A percentile compares a stretch with the other conserved stretches of the same genome.
Evolutionary conservation across 2,797 vertebrate species (phyloP).

Genomic region (Setipinna tenuifilis): DNA sequence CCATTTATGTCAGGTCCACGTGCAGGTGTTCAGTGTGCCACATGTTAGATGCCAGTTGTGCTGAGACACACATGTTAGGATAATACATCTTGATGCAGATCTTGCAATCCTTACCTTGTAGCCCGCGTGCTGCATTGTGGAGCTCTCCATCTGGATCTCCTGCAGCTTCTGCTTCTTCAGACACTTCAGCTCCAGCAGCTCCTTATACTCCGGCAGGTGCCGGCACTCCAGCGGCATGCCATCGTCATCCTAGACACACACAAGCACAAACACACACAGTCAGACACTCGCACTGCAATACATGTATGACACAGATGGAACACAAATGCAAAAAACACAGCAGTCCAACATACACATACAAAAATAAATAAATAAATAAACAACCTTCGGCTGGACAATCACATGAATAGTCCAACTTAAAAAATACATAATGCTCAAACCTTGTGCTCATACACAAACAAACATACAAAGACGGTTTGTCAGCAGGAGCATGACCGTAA

Average conservation of each 20-base stretch:
- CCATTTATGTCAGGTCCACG: too few relatives aligned
- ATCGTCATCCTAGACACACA: slow-evolving; percentile 86
- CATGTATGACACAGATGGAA: neutral
- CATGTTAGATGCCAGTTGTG: too few relatives aligned
- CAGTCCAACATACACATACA: too few relatives aligned
- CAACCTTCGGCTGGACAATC: too few relatives aligned
- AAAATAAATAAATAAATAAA: too few relatives aligned
- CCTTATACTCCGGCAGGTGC: slow-evolving; percentile 92
- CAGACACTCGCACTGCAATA: neutral
- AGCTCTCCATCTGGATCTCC: slow-evolving; percentile 88
- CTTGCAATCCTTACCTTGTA: slow-evolving; percentile 82
- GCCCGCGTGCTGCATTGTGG: slow-evolving; percentile 85
- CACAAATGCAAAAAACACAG: neutral
- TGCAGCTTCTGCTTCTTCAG: slow-evolving; percentile 92
- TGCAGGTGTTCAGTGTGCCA: too few relatives aligned
- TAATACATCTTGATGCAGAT: too few relatives aligned
- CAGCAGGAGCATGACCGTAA: neutral
- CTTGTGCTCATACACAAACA: too few relatives aligned
- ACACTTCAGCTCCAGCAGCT: slow-evolving; percentile 92
- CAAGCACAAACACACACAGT: slow-evolving; percentile 27
- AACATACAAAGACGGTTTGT: neutral
- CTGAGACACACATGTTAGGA: too few relatives aligned
- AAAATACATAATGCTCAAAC: too few relatives aligned
- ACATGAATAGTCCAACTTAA: too few relatives aligned
- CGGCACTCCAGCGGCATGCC: slow-evolving; percentile 83